Conservation (phyloP, 2,797 vertebrate genomes). For the Microchirus variegatus region DNA sequence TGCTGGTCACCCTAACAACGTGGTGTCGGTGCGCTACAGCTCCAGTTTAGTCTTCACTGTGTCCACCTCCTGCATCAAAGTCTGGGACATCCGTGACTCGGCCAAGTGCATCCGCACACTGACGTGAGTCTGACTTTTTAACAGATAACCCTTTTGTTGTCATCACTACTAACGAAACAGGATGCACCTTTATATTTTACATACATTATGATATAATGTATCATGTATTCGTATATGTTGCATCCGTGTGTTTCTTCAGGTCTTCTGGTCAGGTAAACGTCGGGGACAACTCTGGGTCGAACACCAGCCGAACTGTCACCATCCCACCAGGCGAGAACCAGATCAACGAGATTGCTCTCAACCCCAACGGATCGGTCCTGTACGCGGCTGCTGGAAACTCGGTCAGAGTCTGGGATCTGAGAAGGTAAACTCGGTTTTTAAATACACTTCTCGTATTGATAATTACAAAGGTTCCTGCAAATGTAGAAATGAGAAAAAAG, state of each 20-base stretch:
- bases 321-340: conserved; percentile 96
- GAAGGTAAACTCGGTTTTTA: conserved; percentile 79
- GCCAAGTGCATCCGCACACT: conserved; percentile 94
- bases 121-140: conserved; percentile 83
- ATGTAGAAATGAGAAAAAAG: not conserved
- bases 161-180: no score
- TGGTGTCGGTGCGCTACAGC: conserved; percentile 95
- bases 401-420: conserved; percentile 96
- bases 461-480: not conserved
- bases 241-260: conserved; percentile 63
- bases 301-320: conserved; percentile 89
- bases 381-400: conserved; percentile 95
- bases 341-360: conserved; percentile 96
- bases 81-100: conserved; percentile 98
- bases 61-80: conserved; percentile 96
- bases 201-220: no score
- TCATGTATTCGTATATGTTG: not conserved
- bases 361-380: conserved; percentile 90
- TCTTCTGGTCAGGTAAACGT: conserved; percentile 92
- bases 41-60: conserved; percentile 96
- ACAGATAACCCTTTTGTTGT: not conserved
- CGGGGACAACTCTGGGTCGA: conserved; percentile 88
- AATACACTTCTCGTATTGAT: not conserved
- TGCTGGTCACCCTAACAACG: conserved; percentile 93
- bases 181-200: no score